Percentiles rank a stretch among this genome's conserved stretches.
These are phyloP conservation scores for Lydus trimaculatus DNA, from an alignment of 2,888 invertebrate species.

Conservation along the genomic window DNA sequence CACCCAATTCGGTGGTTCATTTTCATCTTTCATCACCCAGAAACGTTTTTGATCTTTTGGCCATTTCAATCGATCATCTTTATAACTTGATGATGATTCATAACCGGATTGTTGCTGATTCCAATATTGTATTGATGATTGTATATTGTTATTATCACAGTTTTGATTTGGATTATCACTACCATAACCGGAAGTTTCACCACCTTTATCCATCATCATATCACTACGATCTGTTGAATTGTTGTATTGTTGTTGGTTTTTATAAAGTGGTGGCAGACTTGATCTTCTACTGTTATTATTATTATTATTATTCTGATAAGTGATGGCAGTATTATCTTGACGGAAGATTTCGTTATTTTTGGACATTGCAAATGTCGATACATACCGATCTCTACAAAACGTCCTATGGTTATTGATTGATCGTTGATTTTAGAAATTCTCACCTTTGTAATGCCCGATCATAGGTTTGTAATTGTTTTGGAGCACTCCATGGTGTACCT, in stretches of 20 bases:
- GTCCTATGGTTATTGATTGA: not conserved
- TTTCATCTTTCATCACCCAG: conserved; percentile 66
- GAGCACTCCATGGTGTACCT: conserved; percentile 75
- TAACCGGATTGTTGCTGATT: conserved; percentile 55
- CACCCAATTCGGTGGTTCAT: conserved; percentile 63
- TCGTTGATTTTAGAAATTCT: not conserved
- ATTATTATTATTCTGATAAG: not conserved
- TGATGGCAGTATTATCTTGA: conserved; percentile 36
- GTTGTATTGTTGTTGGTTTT: conserved; percentile 54
- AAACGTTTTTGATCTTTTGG: conserved; percentile 75
- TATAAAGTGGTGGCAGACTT: conserved; percentile 57
- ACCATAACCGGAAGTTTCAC: conserved; percentile 84
- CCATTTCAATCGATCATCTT: conserved; percentile 76
- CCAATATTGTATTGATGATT: conserved; percentile 33
- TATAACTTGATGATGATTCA: conserved; percentile 57
- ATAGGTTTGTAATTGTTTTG: conserved; percentile 36
- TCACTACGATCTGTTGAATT: conserved; percentile 56
- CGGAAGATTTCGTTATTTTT: conserved; percentile 41
- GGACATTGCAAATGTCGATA: conserved; percentile 43
- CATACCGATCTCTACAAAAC: conserved; percentile 47
- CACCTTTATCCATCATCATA: conserved; percentile 65
- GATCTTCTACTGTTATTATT: conserved; percentile 41
- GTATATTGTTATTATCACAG: conserved; percentile 52
- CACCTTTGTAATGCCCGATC: conserved; percentile 45
- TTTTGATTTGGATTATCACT: conserved; percentile 72